These are phyloP conservation scores for Tanypteryx hageni DNA, from an alignment of 2,888 invertebrate genomes.

Conservation along the genomic window DNA sequence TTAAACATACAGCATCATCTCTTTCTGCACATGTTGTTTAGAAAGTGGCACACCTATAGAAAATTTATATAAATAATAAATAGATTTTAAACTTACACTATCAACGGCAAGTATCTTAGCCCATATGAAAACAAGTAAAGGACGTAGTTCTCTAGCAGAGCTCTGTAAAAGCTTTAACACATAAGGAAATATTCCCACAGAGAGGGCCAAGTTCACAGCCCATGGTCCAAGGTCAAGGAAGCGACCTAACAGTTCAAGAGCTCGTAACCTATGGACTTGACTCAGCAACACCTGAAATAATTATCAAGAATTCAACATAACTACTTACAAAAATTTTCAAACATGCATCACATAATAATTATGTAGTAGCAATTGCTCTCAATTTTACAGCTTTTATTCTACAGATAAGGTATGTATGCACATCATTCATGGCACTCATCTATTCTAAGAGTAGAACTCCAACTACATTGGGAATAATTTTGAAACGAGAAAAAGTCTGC, in stretches of 20 bases:
- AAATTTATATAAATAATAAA: no score
- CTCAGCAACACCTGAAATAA: conserved; percentile 76
- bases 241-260: conserved; percentile 93
- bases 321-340: not conserved
- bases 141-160: conserved; percentile 92
- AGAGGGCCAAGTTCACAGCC: conserved; percentile 96
- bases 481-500: no score
- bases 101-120: conserved; percentile 98
- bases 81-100: conserved; percentile 80
- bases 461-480: no score
- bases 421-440: not conserved
- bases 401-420: not conserved
- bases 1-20: no score
- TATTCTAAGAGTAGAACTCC: not conserved
- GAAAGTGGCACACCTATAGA: no score
- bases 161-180: conserved; percentile 97
- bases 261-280: conserved; percentile 92
- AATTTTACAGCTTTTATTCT: no score
- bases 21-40: no score
- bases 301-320: not conserved
- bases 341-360: not conserved
- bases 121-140: conserved; percentile 98
- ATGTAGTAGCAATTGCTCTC: no score
- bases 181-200: conserved; percentile 99
- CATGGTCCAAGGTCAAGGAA: conserved; percentile 97